Base-by-base conservation (phyloP, 1,140 invertebrate species). In the Littorina saxatilis region DNA sequence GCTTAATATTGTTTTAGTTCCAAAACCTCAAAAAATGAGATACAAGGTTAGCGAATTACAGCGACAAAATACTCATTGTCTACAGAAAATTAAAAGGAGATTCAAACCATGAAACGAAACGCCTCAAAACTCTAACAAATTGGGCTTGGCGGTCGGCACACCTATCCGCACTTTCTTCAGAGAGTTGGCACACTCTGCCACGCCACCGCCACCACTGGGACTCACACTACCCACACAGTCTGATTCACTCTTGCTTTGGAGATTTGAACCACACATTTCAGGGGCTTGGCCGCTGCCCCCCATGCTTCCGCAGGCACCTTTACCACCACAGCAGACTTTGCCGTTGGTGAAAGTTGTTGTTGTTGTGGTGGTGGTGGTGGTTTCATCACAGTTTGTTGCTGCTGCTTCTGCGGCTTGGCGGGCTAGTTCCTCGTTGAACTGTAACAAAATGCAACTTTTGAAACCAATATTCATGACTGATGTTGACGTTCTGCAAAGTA, bases 341-440 rank as follows among this genome's bases (percentile, higher is more conserved):
- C 40, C 58, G n/a, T 13, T 75, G 52, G 73, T 13, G 17, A 43
- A 13, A 7, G 73, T 20, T 17, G 73, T 32, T 9, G n/a, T 9
- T 5, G 68, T 5, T 37, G 68, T 13, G 73, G 73, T 73, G 70
- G 23, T 70, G 68, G 68, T 70, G 27, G 39, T 70, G 9, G 32
- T 73, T 7, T n/a, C 43, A 40, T 74, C 20, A 52, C 47, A 0
- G 35, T 20, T n/a, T 52, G 47, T 13, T 52, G 37, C 79, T 55
- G 37, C 70, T 7, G 37, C 58, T 66, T 43, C 23, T 61, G 58
- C 29, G 43, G 75, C 74, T 47, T 82, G 32, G 2, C 73, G 61
- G 5, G 80, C 75, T 15, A 80, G 58, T 50, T 84, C 76, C 73
- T 82, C 77, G 23, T 82, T 80, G 77, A 70, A 79, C 83, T 84